Evolutionary conservation across 2,797 vertebrate genomes (phyloP).

Genomic region (Falco cherrug): DNA sequence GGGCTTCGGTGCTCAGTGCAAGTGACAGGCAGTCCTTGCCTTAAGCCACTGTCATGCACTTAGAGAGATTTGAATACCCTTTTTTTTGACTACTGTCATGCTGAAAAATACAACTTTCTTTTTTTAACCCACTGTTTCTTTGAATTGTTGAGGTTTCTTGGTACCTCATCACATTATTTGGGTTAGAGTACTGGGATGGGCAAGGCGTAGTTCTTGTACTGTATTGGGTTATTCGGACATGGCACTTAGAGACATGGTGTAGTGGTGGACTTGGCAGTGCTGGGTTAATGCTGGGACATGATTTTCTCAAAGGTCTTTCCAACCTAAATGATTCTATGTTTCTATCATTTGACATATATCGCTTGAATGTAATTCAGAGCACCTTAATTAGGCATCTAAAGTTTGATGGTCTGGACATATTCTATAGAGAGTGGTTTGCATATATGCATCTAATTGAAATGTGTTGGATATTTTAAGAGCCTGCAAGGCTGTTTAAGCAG

Average conservation of each 20-base stretch:
- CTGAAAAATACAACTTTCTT: background rate
- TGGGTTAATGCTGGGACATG: too few relatives aligned
- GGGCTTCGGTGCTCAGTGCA: background rate
- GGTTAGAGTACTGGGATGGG: background rate
- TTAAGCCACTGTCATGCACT: rapidly evolving
- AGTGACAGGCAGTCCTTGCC: background rate
- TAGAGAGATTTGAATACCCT: background rate
- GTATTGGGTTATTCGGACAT: background rate
- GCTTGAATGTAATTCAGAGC: background rate
- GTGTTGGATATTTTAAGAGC: background rate
- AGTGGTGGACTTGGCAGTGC: too few relatives aligned
- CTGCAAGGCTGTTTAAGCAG: background rate
- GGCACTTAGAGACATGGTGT: too few relatives aligned
- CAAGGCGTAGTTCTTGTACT: background rate
- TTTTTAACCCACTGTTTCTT: background rate
- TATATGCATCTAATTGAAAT: background rate
- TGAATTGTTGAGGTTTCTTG: background rate
- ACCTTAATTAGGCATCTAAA: background rate
- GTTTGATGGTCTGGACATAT: background rate
- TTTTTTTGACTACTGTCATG: background rate
- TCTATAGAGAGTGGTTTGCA: background rate
- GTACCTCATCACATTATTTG: background rate
- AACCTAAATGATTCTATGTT: too few relatives aligned
- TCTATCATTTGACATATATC: background rate
- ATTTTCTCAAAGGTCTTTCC: too few relatives aligned